Conservation (phyloP, 1,140 invertebrate species). For the Nautilus pompilius region DNA sequence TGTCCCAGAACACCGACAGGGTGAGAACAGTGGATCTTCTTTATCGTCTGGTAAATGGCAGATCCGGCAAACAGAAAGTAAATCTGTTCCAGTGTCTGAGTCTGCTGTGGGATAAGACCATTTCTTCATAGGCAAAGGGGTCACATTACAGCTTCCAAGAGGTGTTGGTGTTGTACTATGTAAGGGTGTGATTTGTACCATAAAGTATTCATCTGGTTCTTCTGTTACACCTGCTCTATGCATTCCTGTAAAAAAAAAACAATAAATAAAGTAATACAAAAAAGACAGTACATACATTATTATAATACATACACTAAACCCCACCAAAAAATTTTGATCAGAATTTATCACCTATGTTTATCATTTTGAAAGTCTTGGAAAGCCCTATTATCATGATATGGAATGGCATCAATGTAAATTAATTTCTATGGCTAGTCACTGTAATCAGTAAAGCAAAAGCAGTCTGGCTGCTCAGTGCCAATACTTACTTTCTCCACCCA, state of each 20-base stretch:
- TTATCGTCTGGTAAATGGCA: slow-evolving; percentile 58
- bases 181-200: slow-evolving; percentile 7
- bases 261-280: neutral
- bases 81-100: slow-evolving; percentile 40
- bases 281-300: no score
- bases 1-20: slow-evolving; percentile 61
- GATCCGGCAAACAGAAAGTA: slow-evolving; percentile 58
- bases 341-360: no score
- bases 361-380: no score
- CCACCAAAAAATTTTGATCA: no score
- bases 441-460: no score
- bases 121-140: slow-evolving; percentile 26
- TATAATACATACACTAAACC: no score
- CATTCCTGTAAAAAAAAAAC: slow-evolving; percentile 8
- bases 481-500: no score
- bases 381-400: no score
- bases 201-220: neutral
- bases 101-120: slow-evolving; percentile 25
- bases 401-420: no score
- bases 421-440: no score
- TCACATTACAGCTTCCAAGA: slow-evolving; percentile 24
- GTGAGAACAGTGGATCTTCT: slow-evolving; percentile 59
- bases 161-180: slow-evolving; percentile 14
- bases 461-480: no score
- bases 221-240: slow-evolving; percentile 7